Evolutionary conservation across 2,797 vertebrate genomes (phyloP), one percentile per base, ranked within the genome.

Genomic region (Xenopus petersii): DNA sequence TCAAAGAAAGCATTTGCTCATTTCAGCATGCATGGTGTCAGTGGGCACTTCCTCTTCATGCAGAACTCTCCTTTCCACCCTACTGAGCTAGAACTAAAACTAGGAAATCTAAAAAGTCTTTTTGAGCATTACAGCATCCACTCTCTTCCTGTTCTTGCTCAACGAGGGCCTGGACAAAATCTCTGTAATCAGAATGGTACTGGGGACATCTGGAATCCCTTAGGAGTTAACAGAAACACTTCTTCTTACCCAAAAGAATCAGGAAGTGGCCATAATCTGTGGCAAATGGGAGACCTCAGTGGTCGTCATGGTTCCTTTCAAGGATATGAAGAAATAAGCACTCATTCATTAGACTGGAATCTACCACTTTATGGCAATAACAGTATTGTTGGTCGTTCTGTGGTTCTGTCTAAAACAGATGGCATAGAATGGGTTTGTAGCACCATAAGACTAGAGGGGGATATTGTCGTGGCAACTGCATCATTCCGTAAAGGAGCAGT

Each of bases 171-270:
- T 0, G 4, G 49, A 12, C 78, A 81, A 42, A 82, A 74, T 67
- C 36, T 79, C 15, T 94, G 93, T 69, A 87, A 84, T 49, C 86
- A 91, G 54, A 86, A 90, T 67, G 88, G 89, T 4, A 83, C 91
- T 2, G 93, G 89, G 9, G 90, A 86, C 5, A 92, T 93, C 79
- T 93, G 81, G 89, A 92, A 94, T 82, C 93, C 93, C 4, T 92
- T 92, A 48, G 17, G 58, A 0, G 15, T 91, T 15, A 47, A 87
- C 61, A 75, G 58, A 0, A 82, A 0, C 0, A 59, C 33, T 16
- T 33, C 86, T 13, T 16, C 77, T 4, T 93, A 93, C 68, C 90
- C 92, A 0, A 76, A 30, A 4, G 70, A 4, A 5, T 81, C 84
- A 9, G 87, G 88, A 0, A 88, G 83, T 36, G 92, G 90, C 4